Percentiles rank a stretch among this genome's conserved stretches.
These are phyloP conservation scores for human DNA, from an alignment of 2,113 vertebrate genomes.

Conservation along the genomic window DNA sequence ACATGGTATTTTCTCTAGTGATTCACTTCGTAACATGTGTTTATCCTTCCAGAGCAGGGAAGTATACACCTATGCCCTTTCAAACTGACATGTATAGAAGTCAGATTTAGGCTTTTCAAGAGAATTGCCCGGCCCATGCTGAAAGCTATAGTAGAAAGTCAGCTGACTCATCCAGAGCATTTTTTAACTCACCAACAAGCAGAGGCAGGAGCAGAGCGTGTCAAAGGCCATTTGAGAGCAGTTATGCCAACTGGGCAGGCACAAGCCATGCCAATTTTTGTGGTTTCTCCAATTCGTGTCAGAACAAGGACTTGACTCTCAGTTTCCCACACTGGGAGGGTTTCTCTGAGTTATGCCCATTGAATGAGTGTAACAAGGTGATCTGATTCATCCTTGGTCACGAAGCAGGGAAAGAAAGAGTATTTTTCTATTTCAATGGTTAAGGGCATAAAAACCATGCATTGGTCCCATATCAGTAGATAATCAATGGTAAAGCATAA, in stretches of 20 bases:
- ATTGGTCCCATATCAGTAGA: not conserved
- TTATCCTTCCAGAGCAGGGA: not conserved
- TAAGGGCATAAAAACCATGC: not conserved
- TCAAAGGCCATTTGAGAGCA: not conserved
- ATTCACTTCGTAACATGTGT: not conserved
- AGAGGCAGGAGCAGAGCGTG: not conserved
- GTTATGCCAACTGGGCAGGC: not conserved
- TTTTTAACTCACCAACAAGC: slow-evolving; percentile 49
- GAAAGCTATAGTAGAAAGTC: slow-evolving; percentile 32
- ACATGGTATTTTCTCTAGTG: not conserved
- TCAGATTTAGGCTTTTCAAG: not conserved
- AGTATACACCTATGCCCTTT: not conserved
- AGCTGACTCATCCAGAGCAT: slow-evolving; percentile 34
- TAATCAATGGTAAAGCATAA: not conserved
- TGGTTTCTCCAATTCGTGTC: not conserved
- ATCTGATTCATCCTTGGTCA: not conserved
- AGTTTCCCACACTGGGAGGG: not conserved
- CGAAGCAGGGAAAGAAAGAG: not conserved
- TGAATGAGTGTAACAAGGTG: not conserved
- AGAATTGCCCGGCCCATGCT: slow-evolving; percentile 34
- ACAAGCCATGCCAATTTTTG: not conserved
- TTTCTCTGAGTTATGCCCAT: not conserved
- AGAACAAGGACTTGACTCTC: not conserved
- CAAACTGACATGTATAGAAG: not conserved
- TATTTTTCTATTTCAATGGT: not conserved